Base-by-base conservation (phyloP, 2,888 invertebrate genomes). In the Perithous albicinctus region DNA sequence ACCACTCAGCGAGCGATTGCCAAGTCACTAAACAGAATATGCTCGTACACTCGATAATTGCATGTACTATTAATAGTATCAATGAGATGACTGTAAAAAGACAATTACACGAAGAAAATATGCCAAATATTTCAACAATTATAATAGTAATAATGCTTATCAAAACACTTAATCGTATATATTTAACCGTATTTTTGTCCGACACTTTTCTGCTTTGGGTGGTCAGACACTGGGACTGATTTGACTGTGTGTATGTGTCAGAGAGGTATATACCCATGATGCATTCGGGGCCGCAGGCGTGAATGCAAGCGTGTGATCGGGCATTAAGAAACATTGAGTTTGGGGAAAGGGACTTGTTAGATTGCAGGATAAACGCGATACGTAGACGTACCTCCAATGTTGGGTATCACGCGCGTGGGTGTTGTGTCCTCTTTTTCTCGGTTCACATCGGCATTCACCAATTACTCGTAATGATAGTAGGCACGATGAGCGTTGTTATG, bases 271-370 rank as follows among this genome's bases (percentile, higher is more conserved):
- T 48, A 48, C 48, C 48, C 48, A 48, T 48, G 48, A 48, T 48
- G 48, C 48, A 48, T 48, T 20, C 48, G 48, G 48, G n/a, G 48
- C 48, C 48, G 20, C 48, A 48, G 48, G 48, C 48, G 48, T 48
- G 20, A 38, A 38, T 38, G 38, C 8, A 38, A 10, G 8, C 18
- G 46, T 20, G 46, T 48, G 20, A 7, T 18, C 20, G 20, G 2
- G 48, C 48, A 10, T 48, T 48, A 20, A 48, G 48, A 48, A 48
- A 48, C 8, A 48, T 48, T 48, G 18, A 18, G 20, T 48, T 48
- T 12, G 48, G 20, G n/a, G 20, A 48, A 20, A 48, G 20, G 48
- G 1, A 48, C 48, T 48, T 20, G 48, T 20, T 48, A 48, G 20
- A 48, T 48, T 18, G 2, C 7, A 20, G 48, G 20, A 8, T n/a